Percentiles rank a stretch among this genome's conserved stretches.
These are phyloP conservation scores for Clarias pachynema DNA, from an alignment of 2,797 vertebrate species.

Conservation along the genomic window DNA sequence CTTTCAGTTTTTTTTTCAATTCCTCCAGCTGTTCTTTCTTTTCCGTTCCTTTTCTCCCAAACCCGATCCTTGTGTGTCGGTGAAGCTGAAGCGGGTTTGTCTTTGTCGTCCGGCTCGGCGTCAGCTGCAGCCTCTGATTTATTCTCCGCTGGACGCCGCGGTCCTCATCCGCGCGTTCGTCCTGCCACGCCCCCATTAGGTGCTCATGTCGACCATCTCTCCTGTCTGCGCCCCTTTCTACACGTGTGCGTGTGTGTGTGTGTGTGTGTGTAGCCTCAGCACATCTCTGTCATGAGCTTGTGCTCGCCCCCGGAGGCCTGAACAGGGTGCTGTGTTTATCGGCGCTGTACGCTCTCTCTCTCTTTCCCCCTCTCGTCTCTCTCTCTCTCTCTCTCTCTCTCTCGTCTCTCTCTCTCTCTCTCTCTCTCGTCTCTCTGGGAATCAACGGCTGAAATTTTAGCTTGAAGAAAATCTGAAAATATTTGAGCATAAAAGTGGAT, in stretches of 20 bases:
- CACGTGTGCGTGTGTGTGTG: background rate
- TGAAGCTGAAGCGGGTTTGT: too few species aligned
- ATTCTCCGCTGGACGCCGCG: too few species aligned
- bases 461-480: background rate
- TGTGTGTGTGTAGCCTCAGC: background rate
- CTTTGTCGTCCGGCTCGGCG: background rate
- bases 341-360: background rate
- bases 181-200: too few species aligned
- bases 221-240: background rate
- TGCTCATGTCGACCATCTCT: too few species aligned
- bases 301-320: constrained; percentile 21
- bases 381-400: too few species aligned
- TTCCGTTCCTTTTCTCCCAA: background rate
- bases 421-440: background rate
- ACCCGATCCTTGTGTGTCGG: too few species aligned
- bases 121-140: constrained; percentile 33
- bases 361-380: too few species aligned
- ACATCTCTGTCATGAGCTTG: constrained; percentile 37
- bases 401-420: too few species aligned
- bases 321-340: background rate
- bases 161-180: too few species aligned
- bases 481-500: background rate
- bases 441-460: background rate
- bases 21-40: background rate
- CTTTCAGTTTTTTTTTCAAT: background rate